These are phyloP conservation scores for Mormyrus lacerda DNA, from an alignment of 2,113 vertebrate species.

Conservation along the genomic window DNA sequence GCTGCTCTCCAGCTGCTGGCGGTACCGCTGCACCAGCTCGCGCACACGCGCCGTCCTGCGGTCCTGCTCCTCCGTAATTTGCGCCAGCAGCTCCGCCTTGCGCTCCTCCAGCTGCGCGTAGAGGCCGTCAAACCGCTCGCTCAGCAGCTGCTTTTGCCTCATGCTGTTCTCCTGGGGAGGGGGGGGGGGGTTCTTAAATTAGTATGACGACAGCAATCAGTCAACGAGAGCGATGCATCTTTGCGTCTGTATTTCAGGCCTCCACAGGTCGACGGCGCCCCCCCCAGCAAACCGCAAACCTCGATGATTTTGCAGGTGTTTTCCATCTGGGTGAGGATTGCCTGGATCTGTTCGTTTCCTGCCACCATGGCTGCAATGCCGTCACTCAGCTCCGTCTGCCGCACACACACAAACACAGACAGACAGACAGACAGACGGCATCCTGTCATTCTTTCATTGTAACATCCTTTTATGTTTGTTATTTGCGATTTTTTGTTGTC, in stretches of 20 bases:
- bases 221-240: background rate
- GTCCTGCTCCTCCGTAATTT: constrained; percentile 60
- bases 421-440: constrained; percentile 1
- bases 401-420: background rate
- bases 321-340: constrained; percentile 41
- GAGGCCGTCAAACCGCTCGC: constrained; percentile 65
- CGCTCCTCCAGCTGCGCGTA: constrained; percentile 72
- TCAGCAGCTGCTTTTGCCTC: constrained; percentile 62
- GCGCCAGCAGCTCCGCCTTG: constrained; percentile 66
- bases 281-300: constrained; percentile 29
- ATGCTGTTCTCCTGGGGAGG: constrained; percentile 65
- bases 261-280: background rate
- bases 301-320: constrained; percentile 39
- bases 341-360: constrained; percentile 42
- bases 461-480: background rate
- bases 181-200: background rate
- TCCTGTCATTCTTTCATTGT: background rate
- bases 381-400: constrained; percentile 43
- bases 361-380: constrained; percentile 49
- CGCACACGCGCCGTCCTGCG: constrained; percentile 59
- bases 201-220: background rate
- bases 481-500: background rate
- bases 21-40: constrained; percentile 60
- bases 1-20: constrained; percentile 67
- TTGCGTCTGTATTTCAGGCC: background rate